Evolutionary conservation across 2,888 invertebrate species (phyloP).

Genomic region (Tetranychus truncatus): DNA sequence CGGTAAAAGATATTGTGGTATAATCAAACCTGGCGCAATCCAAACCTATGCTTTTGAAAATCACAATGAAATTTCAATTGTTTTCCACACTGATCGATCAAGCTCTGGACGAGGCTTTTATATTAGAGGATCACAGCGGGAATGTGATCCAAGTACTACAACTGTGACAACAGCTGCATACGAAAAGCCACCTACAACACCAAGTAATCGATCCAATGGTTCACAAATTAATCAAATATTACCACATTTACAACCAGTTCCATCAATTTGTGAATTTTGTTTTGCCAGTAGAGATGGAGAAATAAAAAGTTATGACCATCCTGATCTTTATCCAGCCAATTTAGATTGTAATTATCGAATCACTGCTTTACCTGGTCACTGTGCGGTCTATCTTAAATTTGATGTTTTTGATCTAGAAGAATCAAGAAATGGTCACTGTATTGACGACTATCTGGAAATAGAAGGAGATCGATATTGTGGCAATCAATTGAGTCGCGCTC

Average conservation of each 20-base stretch:
- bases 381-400: constrained; percentile 27
- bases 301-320: constrained; percentile 27
- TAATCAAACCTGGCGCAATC: constrained; percentile 17
- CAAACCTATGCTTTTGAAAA: constrained; percentile 17
- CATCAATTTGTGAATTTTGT: constrained; percentile 25
- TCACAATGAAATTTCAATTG: constrained; percentile 24
- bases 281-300: constrained; percentile 27
- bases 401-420: constrained; percentile 26
- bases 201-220: neutral
- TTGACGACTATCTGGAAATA: constrained; percentile 27
- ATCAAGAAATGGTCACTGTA: constrained; percentile 23
- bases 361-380: constrained; percentile 25
- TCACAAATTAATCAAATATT: constrained; percentile 1
- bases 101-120: constrained; percentile 27
- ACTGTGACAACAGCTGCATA: neutral
- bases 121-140: constrained; percentile 26
- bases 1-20: constrained; percentile 27
- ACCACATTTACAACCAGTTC: constrained; percentile 13
- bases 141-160: constrained; percentile 21
- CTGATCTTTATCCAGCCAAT: constrained; percentile 26
- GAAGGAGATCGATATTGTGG: constrained; percentile 28
- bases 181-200: neutral
- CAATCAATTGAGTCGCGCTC: constrained; percentile 20
- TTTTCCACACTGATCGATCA: constrained; percentile 25
- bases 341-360: constrained; percentile 26